Percentiles rank a stretch among this genome's conserved stretches.
These are phyloP conservation scores for Notodonta ziczac DNA, from an alignment of 2,888 invertebrate species.

Conservation along the genomic window DNA sequence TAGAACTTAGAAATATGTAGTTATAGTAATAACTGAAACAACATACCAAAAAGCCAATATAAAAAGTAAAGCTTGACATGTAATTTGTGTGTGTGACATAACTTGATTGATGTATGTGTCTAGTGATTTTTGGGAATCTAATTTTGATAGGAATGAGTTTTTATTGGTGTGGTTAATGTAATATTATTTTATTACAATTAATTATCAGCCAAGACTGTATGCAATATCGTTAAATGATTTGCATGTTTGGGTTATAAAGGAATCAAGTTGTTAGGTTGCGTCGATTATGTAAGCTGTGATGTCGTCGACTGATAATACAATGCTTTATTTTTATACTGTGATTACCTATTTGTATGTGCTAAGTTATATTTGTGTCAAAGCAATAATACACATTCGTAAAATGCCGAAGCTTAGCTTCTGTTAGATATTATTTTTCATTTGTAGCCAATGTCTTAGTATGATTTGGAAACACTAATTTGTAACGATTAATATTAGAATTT, in stretches of 20 bases:
- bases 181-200: slow-evolving; percentile 29
- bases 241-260: slow-evolving; percentile 48
- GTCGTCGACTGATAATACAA: slow-evolving; percentile 76
- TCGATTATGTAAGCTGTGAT: slow-evolving; percentile 78
- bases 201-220: slow-evolving; percentile 33
- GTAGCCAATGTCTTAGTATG: slow-evolving; percentile 43
- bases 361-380: slow-evolving; percentile 66
- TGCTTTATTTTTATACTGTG: slow-evolving; percentile 84
- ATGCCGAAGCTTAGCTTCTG: slow-evolving; percentile 66
- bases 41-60: slow-evolving; percentile 38
- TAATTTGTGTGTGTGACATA: slow-evolving; percentile 32
- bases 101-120: slow-evolving; percentile 37
- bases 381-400: slow-evolving; percentile 58
- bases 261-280: slow-evolving; percentile 63
- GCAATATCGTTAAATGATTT: slow-evolving; percentile 34
- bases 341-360: slow-evolving; percentile 73
- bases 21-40: slow-evolving; percentile 24
- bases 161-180: slow-evolving; percentile 8
- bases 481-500: slow-evolving; percentile 56
- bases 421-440: slow-evolving; percentile 60
- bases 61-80: slow-evolving; percentile 24
- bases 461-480: slow-evolving; percentile 48
- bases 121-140: slow-evolving; percentile 28
- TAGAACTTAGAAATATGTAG: slow-evolving; percentile 7
- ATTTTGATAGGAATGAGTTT: background rate